A percentile compares a stretch with the other conserved stretches of the same genome.
Conservation (phyloP, 2,888 invertebrate species). For the Anagyrus pseudococci region DNA sequence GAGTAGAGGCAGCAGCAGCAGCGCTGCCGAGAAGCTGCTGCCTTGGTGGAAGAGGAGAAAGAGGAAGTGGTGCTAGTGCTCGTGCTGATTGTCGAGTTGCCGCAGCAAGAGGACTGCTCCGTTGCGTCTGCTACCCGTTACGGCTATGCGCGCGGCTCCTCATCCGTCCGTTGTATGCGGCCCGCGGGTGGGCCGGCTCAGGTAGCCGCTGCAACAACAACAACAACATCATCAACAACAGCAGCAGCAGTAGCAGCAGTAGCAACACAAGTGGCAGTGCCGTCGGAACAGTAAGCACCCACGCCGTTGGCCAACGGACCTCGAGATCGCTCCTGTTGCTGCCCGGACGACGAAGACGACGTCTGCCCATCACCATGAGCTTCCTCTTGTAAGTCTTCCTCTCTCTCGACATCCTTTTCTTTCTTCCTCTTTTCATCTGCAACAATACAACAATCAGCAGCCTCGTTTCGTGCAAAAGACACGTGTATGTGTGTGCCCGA, state of each 20-base stretch:
- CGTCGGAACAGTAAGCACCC: background rate
- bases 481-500: background rate
- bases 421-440: background rate
- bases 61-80: no score
- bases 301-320: slow-evolving; percentile 5
- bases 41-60: no score
- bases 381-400: slow-evolving; percentile 58
- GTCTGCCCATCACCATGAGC: slow-evolving; percentile 53
- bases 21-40: no score
- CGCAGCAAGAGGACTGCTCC: no score
- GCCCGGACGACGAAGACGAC: slow-evolving; percentile 1
- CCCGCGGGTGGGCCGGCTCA: slow-evolving; percentile 8
- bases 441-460: background rate
- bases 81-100: no score
- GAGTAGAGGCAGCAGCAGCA: no score
- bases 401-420: slow-evolving; percentile 8
- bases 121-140: slow-evolving; percentile 10
- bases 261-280: background rate
- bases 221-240: background rate
- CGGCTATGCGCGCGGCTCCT: slow-evolving; percentile 24
- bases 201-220: background rate
- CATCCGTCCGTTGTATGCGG: slow-evolving; percentile 25
- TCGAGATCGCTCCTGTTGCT: slow-evolving; percentile 15
- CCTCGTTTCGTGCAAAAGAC: background rate
- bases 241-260: background rate